These are phyloP conservation scores for Sebastes goodei DNA, from an alignment of 2,797 vertebrate species.

Conservation along the genomic window DNA sequence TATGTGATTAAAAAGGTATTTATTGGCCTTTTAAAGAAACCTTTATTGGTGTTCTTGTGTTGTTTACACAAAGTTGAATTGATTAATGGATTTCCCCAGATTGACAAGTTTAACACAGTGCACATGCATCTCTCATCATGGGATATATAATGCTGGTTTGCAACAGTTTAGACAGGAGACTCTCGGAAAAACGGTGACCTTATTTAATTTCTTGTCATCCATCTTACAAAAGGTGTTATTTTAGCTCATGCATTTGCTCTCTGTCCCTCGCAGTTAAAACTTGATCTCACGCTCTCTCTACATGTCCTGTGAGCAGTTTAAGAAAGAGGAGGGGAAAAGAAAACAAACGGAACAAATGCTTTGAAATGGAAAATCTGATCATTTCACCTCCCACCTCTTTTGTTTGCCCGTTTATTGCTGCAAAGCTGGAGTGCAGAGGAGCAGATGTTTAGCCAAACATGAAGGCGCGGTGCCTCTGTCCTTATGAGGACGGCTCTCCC, in stretches of 20 bases:
- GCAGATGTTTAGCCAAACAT: conserved; percentile 99
- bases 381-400: conserved; percentile 88
- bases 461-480: conserved; percentile 90
- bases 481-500: conserved; percentile 92
- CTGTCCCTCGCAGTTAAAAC: conserved; percentile 43
- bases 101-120: conserved; percentile 27
- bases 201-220: conserved; percentile 56
- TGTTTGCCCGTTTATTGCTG: conserved; percentile 92
- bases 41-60: background rate
- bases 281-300: conserved; percentile 48
- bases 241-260: conserved; percentile 11
- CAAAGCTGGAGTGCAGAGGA: conserved; percentile 91
- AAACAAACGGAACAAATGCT: conserved; percentile 76
- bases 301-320: conserved; percentile 58
- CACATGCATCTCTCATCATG: background rate
- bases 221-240: conserved; percentile 52
- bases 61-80: conserved; percentile 30
- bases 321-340: conserved; percentile 39
- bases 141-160: conserved; percentile 29
- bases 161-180: conserved; percentile 42
- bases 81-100: conserved; percentile 34
- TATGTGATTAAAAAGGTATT: conserved; percentile 3
- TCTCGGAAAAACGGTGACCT: conserved; percentile 44
- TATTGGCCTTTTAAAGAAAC: background rate
- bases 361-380: conserved; percentile 85